These are phyloP conservation scores for Megatriorchis doriae DNA, from an alignment of 2,113 vertebrate genomes.

Conservation along the genomic window DNA sequence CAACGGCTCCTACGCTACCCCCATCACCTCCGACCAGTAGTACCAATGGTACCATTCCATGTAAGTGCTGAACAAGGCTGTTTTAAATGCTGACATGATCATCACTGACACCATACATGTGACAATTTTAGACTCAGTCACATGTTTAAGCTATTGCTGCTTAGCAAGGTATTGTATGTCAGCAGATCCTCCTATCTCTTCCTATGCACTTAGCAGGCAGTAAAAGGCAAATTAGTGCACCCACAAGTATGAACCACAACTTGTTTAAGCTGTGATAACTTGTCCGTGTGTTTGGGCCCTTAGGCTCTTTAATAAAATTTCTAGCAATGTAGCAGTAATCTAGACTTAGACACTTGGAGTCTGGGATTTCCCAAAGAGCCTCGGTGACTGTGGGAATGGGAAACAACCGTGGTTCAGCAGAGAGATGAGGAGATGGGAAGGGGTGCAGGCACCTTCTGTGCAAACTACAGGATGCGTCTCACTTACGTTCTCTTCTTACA, in stretches of 20 bases:
- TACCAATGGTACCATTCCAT: neutral
- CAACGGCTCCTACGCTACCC: neutral
- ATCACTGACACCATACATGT: neutral
- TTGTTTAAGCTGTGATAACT: neutral
- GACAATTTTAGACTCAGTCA: neutral
- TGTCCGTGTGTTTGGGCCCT: neutral
- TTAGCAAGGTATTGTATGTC: neutral
- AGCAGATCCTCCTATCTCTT: neutral
- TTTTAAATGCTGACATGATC: neutral
- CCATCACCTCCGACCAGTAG: accelerated
- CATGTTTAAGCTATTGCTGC: neutral
- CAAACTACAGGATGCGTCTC: neutral
- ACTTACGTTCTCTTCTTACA: constrained; percentile 41
- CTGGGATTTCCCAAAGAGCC: neutral
- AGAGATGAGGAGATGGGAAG: neutral
- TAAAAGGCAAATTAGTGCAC: neutral
- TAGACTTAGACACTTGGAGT: neutral
- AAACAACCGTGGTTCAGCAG: accelerated
- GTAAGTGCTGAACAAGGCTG: neutral
- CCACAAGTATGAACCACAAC: neutral
- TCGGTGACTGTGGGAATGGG: neutral
- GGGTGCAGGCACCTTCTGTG: neutral
- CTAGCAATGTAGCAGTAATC: neutral
- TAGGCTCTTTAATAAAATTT: neutral
- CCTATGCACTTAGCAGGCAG: neutral